Percentiles rank a stretch among this genome's conserved stretches.
These are phyloP conservation scores for Plagodis dolabraria DNA, from an alignment of 2,888 invertebrate genomes.

Conservation along the genomic window DNA sequence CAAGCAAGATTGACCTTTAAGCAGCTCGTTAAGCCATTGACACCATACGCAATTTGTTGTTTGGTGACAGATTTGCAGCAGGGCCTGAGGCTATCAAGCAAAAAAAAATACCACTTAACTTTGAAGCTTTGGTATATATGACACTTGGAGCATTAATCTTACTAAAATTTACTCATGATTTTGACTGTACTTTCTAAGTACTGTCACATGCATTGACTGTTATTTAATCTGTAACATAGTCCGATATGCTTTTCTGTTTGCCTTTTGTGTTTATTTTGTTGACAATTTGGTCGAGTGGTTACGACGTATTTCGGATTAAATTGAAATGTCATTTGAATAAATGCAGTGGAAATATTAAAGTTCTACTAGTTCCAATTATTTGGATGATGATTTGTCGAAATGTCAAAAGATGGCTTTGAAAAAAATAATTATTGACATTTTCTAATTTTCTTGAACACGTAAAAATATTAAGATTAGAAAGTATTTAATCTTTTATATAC, in stretches of 20 bases:
- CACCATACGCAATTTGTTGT: too few relatives aligned
- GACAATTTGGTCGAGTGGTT: conserved; percentile 24
- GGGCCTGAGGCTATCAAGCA: too few relatives aligned
- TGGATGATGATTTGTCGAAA: not conserved
- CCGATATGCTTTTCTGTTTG: conserved; percentile 18
- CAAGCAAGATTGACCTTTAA: too few relatives aligned
- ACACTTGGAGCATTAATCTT: too few relatives aligned
- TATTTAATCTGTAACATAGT: not conserved
- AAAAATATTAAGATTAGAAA: too few relatives aligned
- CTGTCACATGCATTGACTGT: not conserved
- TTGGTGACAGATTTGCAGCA: too few relatives aligned
- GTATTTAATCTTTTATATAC: too few relatives aligned
- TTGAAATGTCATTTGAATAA: conserved; percentile 30
- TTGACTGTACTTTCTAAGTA: not conserved
- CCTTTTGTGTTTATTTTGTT: conserved; percentile 32
- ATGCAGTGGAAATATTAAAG: conserved; percentile 7
- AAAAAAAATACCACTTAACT: too few relatives aligned
- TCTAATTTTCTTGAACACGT: not conserved
- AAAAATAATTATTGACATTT: not conserved
- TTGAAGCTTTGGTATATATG: too few relatives aligned
- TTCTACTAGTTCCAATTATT: not conserved
- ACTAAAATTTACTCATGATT: too few relatives aligned
- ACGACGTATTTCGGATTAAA: conserved; percentile 21
- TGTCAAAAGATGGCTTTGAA: not conserved
- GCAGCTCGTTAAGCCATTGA: too few relatives aligned